These are phyloP conservation scores for Helarctos malayanus DNA, from an alignment of 2,797 vertebrate species.

Conservation along the genomic window DNA sequence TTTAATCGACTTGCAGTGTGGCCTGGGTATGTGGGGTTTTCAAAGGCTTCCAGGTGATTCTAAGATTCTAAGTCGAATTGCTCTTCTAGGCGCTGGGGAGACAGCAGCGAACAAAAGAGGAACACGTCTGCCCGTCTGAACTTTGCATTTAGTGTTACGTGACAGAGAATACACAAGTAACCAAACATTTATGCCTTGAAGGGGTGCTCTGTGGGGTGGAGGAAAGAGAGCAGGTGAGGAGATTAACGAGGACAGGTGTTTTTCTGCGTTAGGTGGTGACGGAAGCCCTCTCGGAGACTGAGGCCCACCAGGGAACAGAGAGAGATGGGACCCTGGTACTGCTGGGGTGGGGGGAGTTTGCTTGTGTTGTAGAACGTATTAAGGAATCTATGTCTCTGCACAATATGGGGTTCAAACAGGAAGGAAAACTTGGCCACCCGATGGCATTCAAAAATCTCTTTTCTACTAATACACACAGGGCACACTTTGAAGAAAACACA, in stretches of 20 bases:
- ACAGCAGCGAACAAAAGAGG: not conserved
- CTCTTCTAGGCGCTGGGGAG: not conserved
- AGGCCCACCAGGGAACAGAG: not conserved
- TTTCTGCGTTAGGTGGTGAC: not conserved
- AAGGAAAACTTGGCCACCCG: not conserved
- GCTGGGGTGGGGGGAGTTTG: fast-evolving
- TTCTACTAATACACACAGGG: not conserved
- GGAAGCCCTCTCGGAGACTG: not conserved
- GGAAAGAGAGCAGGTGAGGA: not conserved
- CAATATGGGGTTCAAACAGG: not conserved
- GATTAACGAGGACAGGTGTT: not conserved
- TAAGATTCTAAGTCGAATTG: not conserved
- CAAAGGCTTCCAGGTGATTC: not conserved
- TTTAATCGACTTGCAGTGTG: not conserved
- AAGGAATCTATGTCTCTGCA: not conserved
- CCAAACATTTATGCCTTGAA: not conserved
- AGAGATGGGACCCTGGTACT: no score
- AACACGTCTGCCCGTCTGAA: not conserved
- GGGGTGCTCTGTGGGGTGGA: fast-evolving
- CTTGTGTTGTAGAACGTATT: not conserved
- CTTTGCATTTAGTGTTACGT: not conserved
- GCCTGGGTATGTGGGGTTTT: not conserved
- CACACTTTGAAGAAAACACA: not conserved
- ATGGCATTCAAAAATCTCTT: not conserved
- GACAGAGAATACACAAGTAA: not conserved